Evolutionary conservation across 2,888 invertebrate genomes (phyloP).

Genomic region (Pseudolycoriella hygida): DNA sequence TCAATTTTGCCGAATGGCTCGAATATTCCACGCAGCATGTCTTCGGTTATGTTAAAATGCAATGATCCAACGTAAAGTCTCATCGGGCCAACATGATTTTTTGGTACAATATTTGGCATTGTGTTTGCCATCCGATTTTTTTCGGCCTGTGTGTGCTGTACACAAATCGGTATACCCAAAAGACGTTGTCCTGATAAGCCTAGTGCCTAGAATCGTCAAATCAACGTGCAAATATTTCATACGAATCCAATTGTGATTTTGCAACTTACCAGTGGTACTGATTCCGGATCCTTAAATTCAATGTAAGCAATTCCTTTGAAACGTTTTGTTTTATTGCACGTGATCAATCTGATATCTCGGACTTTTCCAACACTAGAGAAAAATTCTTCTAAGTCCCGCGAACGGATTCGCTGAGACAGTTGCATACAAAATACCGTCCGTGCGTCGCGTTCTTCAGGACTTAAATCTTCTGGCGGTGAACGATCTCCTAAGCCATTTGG

Average conservation of each 20-base stretch:
- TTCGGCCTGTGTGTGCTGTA: conserved; percentile 94
- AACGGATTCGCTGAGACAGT: conserved; percentile 81
- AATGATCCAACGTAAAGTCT: conserved; percentile 92
- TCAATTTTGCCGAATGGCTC: conserved; percentile 98
- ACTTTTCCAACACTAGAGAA: conserved; percentile 98
- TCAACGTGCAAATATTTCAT: conserved; percentile 1
- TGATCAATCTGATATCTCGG: conserved; percentile 93
- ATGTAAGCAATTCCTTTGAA: conserved; percentile 99
- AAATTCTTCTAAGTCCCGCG: conserved; percentile 92
- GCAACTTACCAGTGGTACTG: conserved; percentile 73
- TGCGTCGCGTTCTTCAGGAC: conserved; percentile 96
- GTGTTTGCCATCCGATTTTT: conserved; percentile 84
- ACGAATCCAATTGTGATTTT: conserved; percentile 3
- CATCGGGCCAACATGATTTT: conserved; percentile 86
- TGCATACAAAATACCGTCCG: conserved; percentile 99
- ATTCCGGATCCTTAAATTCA: conserved; percentile 95
- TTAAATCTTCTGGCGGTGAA: conserved; percentile 52
- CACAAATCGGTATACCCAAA: conserved; percentile 89
- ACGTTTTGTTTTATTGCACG: conserved; percentile 94
- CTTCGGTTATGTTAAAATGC: conserved; percentile 97
- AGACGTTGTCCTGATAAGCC: conserved; percentile 91
- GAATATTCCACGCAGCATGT: conserved; percentile 96
- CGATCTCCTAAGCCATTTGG: conserved; percentile 36
- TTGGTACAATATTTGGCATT: conserved; percentile 68
- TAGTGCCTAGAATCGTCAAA: conserved; percentile 58